Percentiles rank a stretch among this genome's conserved stretches.
Evolutionary conservation across 2,113 vertebrate genomes (phyloP).

Genomic region (Copsychus sechellarum): DNA sequence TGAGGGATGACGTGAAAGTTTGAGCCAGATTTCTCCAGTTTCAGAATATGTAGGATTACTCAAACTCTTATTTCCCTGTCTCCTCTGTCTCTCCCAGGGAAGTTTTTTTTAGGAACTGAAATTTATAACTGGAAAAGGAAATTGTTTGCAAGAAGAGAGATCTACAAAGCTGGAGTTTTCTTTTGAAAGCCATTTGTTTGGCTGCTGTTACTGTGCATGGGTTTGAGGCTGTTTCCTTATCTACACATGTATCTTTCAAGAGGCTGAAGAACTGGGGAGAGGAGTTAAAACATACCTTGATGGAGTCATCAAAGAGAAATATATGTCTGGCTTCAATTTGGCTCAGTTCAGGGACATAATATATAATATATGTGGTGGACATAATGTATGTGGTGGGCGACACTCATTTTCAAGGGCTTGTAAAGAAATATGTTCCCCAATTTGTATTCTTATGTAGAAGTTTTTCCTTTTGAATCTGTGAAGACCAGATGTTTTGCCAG

Average conservation of each 20-base stretch:
- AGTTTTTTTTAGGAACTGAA: background rate
- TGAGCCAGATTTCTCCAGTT: background rate
- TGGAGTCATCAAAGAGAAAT: constrained; percentile 21
- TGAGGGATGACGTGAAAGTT: background rate
- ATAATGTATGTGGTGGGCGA: background rate
- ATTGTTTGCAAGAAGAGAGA: background rate
- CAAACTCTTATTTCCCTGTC: background rate
- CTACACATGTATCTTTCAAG: background rate
- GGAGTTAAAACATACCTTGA: constrained; percentile 15
- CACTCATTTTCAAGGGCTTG: background rate
- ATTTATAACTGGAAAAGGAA: constrained; percentile 11
- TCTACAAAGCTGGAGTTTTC: background rate
- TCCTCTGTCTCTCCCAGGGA: background rate
- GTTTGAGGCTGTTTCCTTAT: background rate
- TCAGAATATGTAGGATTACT: background rate
- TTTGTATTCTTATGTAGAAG: background rate
- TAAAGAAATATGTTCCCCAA: constrained; percentile 5
- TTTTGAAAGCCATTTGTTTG: background rate
- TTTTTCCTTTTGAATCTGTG: background rate
- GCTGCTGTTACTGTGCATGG: background rate
- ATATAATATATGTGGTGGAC: background rate
- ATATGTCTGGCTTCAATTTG: constrained; percentile 27
- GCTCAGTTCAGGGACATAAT: background rate
- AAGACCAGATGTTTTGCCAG: background rate
- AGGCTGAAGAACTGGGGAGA: background rate